Evolutionary conservation across 1,140 invertebrate genomes (phyloP).

Genomic region (Cotesia typhae): DNA sequence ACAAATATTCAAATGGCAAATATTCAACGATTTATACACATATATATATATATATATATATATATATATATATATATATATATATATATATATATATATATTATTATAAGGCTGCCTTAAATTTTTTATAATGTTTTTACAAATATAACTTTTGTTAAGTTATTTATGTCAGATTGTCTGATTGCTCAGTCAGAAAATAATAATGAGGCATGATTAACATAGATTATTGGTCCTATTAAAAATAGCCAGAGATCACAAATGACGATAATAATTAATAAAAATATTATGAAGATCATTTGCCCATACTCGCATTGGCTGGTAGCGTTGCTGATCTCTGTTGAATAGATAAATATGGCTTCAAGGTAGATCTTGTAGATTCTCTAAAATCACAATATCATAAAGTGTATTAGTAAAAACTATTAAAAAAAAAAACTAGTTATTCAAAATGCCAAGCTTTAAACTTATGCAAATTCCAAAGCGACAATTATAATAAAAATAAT

Average conservation of each 20-base stretch:
- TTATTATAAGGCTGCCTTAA: constrained; percentile 8
- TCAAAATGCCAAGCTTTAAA: background rate
- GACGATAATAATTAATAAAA: background rate
- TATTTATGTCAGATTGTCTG: constrained; percentile 27
- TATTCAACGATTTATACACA: constrained; percentile 28
- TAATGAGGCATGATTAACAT: background rate
- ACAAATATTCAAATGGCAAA: constrained; percentile 33
- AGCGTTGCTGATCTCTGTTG: constrained; percentile 77
- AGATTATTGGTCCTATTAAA: constrained; percentile 1
- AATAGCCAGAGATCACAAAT: constrained; percentile 15
- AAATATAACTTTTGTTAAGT: background rate
- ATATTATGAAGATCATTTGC: constrained; percentile 57
- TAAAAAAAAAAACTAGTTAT: background rate
- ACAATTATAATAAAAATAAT: background rate
- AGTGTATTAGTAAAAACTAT: background rate
- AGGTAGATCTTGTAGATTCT: constrained; percentile 78
- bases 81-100: no score
- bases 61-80: no score
- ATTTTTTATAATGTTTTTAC: no score
- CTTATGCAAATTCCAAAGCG: background rate
- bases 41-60: no score
- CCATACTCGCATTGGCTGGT: constrained; percentile 73
- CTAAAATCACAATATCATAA: constrained; percentile 57
- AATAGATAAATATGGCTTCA: constrained; percentile 75
- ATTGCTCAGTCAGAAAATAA: constrained; percentile 7